These are phyloP conservation scores for Metridium senile DNA, from an alignment of 92 coral and sea anemone species.

Conservation along the genomic window DNA sequence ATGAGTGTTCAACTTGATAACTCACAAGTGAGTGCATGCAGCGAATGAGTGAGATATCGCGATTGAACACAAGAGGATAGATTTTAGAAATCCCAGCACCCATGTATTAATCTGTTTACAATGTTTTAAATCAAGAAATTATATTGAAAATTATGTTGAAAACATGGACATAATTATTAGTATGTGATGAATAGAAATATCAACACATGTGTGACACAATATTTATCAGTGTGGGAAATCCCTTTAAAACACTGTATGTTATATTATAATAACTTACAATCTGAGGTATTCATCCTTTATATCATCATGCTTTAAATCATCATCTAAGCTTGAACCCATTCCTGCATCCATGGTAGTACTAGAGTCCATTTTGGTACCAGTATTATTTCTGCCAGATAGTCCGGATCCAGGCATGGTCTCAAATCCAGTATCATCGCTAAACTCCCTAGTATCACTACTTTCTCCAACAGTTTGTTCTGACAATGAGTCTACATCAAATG, in stretches of 20 bases:
- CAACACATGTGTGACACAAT: background rate
- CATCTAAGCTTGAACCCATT: background rate
- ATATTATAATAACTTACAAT: conserved; percentile 1
- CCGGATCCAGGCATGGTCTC: conserved; percentile 32
- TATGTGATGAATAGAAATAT: background rate
- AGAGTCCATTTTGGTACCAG: background rate
- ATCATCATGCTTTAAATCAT: background rate
- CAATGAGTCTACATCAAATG: conserved; percentile 53
- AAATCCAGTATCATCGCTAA: conserved; percentile 44
- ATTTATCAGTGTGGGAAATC: background rate
- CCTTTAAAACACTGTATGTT: too few species aligned
- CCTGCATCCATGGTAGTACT: background rate
- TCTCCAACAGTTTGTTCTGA: conserved; percentile 36
- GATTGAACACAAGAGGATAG: too few species aligned
- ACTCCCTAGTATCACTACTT: conserved; percentile 19
- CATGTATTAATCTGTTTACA: too few species aligned
- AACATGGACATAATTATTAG: too few species aligned
- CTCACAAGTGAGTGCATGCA: too few species aligned
- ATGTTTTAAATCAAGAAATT: too few species aligned
- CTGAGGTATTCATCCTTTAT: background rate
- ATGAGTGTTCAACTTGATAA: too few species aligned
- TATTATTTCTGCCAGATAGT: background rate
- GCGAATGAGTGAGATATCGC: too few species aligned
- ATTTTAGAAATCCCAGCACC: too few species aligned
- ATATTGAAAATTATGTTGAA: too few species aligned